A percentile compares a stretch with the other conserved stretches of the same genome.
These are phyloP conservation scores for Formicarius rufipectus DNA, from an alignment of 2,113 vertebrate genomes.

Conservation along the genomic window DNA sequence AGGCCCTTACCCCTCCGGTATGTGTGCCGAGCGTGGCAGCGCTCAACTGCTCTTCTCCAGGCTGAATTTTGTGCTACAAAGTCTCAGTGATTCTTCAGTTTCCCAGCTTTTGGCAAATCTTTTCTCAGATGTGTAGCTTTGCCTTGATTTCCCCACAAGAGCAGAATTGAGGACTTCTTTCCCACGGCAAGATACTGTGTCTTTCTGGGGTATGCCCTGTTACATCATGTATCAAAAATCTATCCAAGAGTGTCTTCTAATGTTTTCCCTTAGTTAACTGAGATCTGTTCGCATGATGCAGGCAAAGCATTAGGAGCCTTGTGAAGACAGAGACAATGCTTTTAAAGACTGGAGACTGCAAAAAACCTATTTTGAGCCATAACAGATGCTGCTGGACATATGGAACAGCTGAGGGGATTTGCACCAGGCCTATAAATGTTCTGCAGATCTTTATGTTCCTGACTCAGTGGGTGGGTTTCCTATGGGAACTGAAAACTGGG, in stretches of 20 bases:
- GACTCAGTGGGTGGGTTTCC: conserved; percentile 1
- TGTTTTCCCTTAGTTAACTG: neutral
- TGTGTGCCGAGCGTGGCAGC: neutral
- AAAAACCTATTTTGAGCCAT: conserved; percentile 31
- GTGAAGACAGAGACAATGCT: neutral
- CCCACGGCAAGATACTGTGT: neutral
- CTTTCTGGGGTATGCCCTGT: neutral
- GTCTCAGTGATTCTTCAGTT: neutral
- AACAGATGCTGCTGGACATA: conserved; percentile 53
- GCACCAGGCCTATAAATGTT: conserved; percentile 23
- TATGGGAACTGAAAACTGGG: neutral
- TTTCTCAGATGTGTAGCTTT: neutral
- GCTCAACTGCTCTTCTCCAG: neutral
- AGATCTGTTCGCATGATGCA: neutral
- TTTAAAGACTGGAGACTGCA: conserved; percentile 6
- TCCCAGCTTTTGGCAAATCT: neutral
- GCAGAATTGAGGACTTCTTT: neutral
- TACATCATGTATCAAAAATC: neutral
- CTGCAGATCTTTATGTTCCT: conserved; percentile 13
- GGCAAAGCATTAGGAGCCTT: neutral
- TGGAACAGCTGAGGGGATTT: conserved; percentile 35
- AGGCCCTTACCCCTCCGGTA: neutral
- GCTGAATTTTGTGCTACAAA: neutral
- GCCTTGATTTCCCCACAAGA: neutral
- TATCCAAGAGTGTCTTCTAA: neutral